Conservation (phyloP, 2,797 vertebrate genomes). For the Danio aesculapii region DNA sequence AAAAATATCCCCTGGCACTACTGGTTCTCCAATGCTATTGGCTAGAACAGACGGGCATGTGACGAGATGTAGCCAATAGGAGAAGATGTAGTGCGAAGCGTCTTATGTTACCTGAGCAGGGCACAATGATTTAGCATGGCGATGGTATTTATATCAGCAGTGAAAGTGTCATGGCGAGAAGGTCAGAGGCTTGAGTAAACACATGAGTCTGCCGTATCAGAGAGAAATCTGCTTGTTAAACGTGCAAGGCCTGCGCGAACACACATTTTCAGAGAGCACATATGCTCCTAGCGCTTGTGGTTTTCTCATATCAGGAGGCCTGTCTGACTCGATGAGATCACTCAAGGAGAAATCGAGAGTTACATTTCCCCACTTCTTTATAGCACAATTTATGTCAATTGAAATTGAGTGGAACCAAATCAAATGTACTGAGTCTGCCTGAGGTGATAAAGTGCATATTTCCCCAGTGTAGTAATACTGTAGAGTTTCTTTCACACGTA, state of each 20-base stretch:
- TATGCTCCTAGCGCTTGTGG: conserved; percentile 39
- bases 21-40: conserved; percentile 65
- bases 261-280: conserved; percentile 49
- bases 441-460: conserved; percentile 77
- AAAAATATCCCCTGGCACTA: conserved; percentile 74
- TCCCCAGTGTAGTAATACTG: conserved; percentile 71
- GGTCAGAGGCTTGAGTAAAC: conserved; percentile 79
- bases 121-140: conserved; percentile 72
- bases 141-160: conserved; percentile 83
- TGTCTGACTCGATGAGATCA: conserved; percentile 60
- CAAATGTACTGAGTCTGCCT: conserved; percentile 64
- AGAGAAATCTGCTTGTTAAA: conserved; percentile 65
- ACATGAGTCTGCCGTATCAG: conserved; percentile 66
- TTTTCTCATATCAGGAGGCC: conserved; percentile 59
- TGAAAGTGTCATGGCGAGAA: conserved; percentile 79
- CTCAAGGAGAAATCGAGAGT: conserved; percentile 66
- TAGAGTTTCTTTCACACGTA: conserved; percentile 39
- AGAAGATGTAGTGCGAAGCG: conserved; percentile 60
- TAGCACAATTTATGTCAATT: conserved; percentile 71
- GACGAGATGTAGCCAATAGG: conserved; percentile 75
- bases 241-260: conserved; percentile 51
- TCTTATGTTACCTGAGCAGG: conserved; percentile 78
- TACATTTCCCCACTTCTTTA: conserved; percentile 53
- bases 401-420: conserved; percentile 73
- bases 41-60: conserved; percentile 68